These are phyloP conservation scores for Callipepla californica DNA, from an alignment of 2,113 vertebrate species.

Conservation along the genomic window DNA sequence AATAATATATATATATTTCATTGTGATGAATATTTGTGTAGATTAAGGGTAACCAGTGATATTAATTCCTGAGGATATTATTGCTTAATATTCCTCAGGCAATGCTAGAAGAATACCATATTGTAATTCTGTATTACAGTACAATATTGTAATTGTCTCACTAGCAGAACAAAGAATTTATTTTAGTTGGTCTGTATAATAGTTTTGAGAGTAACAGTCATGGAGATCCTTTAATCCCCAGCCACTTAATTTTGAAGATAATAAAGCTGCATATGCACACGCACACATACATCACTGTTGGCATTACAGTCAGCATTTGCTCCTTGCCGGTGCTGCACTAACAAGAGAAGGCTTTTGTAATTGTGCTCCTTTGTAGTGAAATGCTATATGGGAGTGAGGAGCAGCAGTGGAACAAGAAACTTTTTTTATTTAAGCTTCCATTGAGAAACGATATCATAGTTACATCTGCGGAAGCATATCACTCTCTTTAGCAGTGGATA, in stretches of 20 bases:
- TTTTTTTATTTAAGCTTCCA: neutral
- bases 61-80: neutral
- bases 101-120: neutral
- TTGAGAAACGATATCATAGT: neutral
- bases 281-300: neutral
- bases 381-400: neutral
- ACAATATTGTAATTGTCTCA: neutral
- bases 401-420: accelerated
- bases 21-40: slow-evolving; percentile 44
- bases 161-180: neutral
- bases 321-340: neutral
- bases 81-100: neutral
- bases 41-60: neutral
- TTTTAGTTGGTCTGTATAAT: neutral
- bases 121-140: neutral
- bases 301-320: neutral
- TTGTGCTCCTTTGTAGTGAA: neutral
- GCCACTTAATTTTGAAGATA: neutral
- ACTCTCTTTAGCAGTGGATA: neutral
- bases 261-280: neutral
- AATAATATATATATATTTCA: neutral
- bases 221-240: neutral
- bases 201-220: slow-evolving; percentile 16
- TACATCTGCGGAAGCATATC: accelerated
- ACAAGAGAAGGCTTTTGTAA: neutral